Percentiles rank a stretch among this genome's conserved stretches.
phyloP scores from a whole-genome alignment of 2,888 invertebrate genomes.

The Drosophila lutescens region DNA sequence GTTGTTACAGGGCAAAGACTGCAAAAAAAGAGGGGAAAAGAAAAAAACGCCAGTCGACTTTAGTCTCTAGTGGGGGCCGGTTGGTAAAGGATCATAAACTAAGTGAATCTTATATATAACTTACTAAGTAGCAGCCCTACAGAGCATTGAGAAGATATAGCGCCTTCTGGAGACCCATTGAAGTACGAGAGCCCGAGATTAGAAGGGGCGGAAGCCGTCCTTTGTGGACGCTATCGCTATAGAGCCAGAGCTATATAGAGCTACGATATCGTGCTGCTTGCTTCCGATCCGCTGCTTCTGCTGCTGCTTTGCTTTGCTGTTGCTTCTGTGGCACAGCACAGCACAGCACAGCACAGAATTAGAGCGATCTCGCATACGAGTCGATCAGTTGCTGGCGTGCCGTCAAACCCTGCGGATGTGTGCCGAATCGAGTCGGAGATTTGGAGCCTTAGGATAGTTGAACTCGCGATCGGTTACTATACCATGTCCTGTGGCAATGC shows the following conservation, averaged over 20 bases:
- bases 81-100: constrained; percentile 50
- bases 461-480: neutral
- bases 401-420: constrained; percentile 82
- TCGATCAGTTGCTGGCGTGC: constrained; percentile 83
- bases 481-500: constrained; percentile 51
- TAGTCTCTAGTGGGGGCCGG: constrained; percentile 61
- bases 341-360: constrained; percentile 55
- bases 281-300: constrained; percentile 15
- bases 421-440: constrained; percentile 48
- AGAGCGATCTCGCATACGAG: constrained; percentile 65
- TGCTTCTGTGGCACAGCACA: constrained; percentile 11
- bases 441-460: constrained; percentile 32
- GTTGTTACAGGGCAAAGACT: constrained; percentile 44
- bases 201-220: constrained; percentile 51
- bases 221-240: constrained; percentile 39
- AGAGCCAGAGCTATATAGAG: constrained; percentile 1
- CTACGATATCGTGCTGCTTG: constrained; percentile 10
- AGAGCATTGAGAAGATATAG: neutral
- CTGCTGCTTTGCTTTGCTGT: constrained; percentile 39
- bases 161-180: neutral
- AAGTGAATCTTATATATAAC: constrained; percentile 3
- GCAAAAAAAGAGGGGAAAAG: constrained; percentile 6
- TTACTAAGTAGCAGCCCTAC: neutral
- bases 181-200: constrained; percentile 51
- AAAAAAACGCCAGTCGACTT: constrained; percentile 23